phyloP scores from a whole-genome alignment of 2,888 invertebrate species.

The Caenorhabditis drosophilae region DNA sequence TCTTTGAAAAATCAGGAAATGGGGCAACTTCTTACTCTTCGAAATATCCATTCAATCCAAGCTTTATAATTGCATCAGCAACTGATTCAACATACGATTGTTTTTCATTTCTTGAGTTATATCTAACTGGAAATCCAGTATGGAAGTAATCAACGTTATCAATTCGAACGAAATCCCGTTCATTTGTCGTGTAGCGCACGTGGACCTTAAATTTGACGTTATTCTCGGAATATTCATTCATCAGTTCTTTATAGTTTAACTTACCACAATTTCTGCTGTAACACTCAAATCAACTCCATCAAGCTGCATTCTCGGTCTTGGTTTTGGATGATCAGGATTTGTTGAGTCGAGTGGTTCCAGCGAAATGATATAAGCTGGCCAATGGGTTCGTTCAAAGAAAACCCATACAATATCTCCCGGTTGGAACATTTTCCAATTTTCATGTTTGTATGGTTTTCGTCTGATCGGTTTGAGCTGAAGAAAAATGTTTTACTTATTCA shows the following conservation, averaged over 20 bases:
- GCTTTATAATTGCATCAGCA: not conserved
- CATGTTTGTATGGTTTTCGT: not conserved
- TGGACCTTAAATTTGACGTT: not conserved
- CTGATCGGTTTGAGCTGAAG: too few relatives aligned
- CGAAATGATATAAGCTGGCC: slow-evolving; percentile 1
- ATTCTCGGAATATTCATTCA: too few relatives aligned
- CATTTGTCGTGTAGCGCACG: not conserved
- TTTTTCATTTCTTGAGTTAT: not conserved
- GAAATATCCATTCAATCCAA: not conserved
- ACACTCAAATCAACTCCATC: too few relatives aligned
- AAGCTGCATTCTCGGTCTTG: too few relatives aligned
- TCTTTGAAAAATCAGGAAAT: too few relatives aligned
- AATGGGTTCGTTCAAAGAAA: not conserved
- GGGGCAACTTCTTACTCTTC: slow-evolving; percentile 3
- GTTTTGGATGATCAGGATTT: not conserved
- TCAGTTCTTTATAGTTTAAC: too few relatives aligned
- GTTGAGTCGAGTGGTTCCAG: not conserved
- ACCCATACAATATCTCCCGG: not conserved
- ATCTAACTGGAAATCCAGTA: not conserved
- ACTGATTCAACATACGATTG: not conserved
- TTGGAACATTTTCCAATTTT: not conserved
- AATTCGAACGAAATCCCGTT: not conserved
- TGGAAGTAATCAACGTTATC: not conserved
- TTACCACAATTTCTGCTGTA: too few relatives aligned
- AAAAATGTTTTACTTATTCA: too few relatives aligned